Base-by-base conservation (phyloP, 2,888 invertebrate genomes). In the Acleris emargana region DNA sequence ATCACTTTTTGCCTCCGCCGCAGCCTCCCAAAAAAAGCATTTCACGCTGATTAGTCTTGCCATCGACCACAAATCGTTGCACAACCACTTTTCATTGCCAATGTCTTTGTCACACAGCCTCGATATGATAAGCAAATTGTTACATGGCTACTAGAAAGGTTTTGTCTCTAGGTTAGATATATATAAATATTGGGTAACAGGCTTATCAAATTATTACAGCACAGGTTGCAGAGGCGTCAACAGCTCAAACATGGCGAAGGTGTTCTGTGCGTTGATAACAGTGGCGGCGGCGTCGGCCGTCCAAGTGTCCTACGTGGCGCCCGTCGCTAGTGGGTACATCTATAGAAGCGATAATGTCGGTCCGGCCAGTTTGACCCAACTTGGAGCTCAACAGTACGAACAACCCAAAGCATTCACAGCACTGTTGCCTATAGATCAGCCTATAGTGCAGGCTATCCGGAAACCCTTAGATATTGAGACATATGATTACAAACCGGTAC, bases 291-390 rank as follows among this genome's bases (percentile, higher is more conserved):
- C 84, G 7, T 78, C 76, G 18, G 76, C 86, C 73, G 87, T 88
- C 20, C 86, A 91, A 81, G 73, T 94, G 78, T 84, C 78, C 2
- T 81, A 80, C 72, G 86, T 89, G 13, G 89, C 89, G 18, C 90
- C 93, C 0, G 91, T 93, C 0, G 94, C 93, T 0, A 88, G 93
- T 3, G 93, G 94, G 55, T 95, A 94, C 81, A 86, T 93, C 67
- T 93, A 93, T 79, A 83, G 91, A 52, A 92, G 87, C 67, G 93
- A 93, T 72, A 86, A 92, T 68, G 83, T 86, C 32, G 92, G 91
- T 0, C 93, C 93, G 0, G 89, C 87, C 0, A 93, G 86, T 69
- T 85, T 90, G 52, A 85, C 93, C 17, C 87, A 93, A 64, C 72
- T 92, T 7, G 91, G 90, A 47, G 83, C 80, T 1, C 86, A 84